These are phyloP conservation scores for Shinisaurus crocodilurus DNA, from an alignment of 2,113 vertebrate species.

Conservation along the genomic window DNA sequence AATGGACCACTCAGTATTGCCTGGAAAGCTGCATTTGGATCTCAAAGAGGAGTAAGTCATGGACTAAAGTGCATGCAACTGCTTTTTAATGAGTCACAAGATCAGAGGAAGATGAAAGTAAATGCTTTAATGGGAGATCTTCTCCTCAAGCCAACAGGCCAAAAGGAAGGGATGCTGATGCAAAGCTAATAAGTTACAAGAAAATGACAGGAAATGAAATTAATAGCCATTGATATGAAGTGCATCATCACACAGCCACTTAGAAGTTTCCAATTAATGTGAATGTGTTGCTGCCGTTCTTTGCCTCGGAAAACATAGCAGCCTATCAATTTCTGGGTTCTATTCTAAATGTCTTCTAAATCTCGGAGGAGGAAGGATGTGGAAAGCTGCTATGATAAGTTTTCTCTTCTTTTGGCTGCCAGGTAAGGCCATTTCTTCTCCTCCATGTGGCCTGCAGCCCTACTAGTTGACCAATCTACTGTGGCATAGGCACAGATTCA, in stretches of 20 bases:
- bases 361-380: slow-evolving; percentile 7
- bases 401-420: not conserved
- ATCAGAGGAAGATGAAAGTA: not conserved
- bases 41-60: not conserved
- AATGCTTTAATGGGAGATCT: not conserved
- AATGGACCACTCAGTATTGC: not conserved
- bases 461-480: not conserved
- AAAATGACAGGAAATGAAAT: not conserved
- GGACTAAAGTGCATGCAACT: not conserved
- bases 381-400: not conserved
- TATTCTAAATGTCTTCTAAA: not conserved
- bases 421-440: slow-evolving; percentile 1
- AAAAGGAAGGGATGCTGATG: not conserved
- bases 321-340: not conserved
- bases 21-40: not conserved
- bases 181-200: not conserved
- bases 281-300: not conserved
- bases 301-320: not conserved
- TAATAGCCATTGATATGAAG: not conserved
- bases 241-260: not conserved
- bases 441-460: not conserved
- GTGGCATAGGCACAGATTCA: not conserved
- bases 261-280: not conserved
- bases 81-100: not conserved
- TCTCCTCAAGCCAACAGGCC: not conserved